phyloP scores from a whole-genome alignment of 2,888 invertebrate species.

The Tachina fera region DNA sequence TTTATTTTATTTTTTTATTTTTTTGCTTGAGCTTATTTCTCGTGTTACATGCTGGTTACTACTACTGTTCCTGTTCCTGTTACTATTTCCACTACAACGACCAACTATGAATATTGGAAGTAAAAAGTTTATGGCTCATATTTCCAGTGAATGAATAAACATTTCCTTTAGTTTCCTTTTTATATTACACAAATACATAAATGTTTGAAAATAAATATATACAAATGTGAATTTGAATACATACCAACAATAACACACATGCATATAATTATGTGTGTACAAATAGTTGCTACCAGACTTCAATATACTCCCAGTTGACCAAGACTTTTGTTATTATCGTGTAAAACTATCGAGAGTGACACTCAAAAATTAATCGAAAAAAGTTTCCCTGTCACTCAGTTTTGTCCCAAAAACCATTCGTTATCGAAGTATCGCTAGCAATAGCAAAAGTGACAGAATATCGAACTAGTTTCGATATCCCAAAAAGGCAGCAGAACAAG shows the following conservation, averaged over 20 bases:
- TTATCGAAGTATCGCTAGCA: too few species aligned
- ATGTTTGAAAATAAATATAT: not conserved
- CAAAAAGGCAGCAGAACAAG: too few species aligned
- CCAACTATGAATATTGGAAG: constrained; percentile 24
- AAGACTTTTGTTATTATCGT: too few species aligned
- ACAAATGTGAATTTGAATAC: not conserved
- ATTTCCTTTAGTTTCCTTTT: constrained; percentile 67
- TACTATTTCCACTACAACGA: constrained; percentile 39
- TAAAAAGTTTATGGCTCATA: constrained; percentile 59
- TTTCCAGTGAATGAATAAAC: constrained; percentile 59
- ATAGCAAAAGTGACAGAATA: too few species aligned
- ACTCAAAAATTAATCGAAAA: too few species aligned
- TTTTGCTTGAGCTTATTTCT: not conserved
- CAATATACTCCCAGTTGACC: too few species aligned
- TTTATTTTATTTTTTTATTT: not conserved
- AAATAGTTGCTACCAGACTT: too few species aligned
- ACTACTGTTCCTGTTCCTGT: constrained; percentile 41
- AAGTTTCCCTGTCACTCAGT: too few species aligned
- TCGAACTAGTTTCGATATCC: too few species aligned
- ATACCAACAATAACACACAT: not conserved
- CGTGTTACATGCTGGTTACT: constrained; percentile 40
- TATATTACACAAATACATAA: constrained; percentile 36
- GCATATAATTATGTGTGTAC: not conserved
- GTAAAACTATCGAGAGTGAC: too few species aligned
- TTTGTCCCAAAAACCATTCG: too few species aligned